Base-by-base conservation (phyloP, 2,113 vertebrate species). In the Rutilus rutilus region DNA sequence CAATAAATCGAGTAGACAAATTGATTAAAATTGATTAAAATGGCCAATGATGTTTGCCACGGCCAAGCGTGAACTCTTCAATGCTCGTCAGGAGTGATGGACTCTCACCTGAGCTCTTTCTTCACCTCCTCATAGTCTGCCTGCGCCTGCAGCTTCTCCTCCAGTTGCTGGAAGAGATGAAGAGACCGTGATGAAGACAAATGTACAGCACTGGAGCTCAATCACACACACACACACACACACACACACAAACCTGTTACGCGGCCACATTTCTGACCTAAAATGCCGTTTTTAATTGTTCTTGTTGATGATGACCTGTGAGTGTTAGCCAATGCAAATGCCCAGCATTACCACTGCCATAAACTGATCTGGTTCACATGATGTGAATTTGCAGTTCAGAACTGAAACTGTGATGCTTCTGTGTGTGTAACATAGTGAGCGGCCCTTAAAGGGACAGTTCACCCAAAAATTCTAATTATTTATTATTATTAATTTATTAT, bases 101-200 rank as follows among this genome's bases (percentile, higher is more conserved):
- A 52, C 42, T 60, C 54, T 79, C 93, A 99, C 98, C 96, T 98
- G 89, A 99, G 91, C 91, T 99, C 98, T 92, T 99, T 99, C 94
- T 99, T 99, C 91, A 99, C 95, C 90, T 99, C 98, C 89, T 99
- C 98, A 91, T 99, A 99, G 93, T 99, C 97, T 52, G 96, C 95
- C 94, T 99, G 97, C 83, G 96, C 96, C 93, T 97, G 97, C 91
- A 99, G 93, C 89, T 99, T 99, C 93, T 98, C 97, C 95, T 99
- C 97, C 93, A 99, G 96, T 94, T 98, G 96, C 98, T 99, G 93
- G 50, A 17, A 50, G 17, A 54, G 5, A 52, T 42, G 8, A 42
- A 8, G 39, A 42, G 21, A 45, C 14, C n/a, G 65, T 57, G 59
- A 65, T 36, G 59, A 67, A 6, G 19, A 23, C 25, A n/a, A 19